Percentiles rank a stretch among this genome's conserved stretches.
Conservation (phyloP, 2,113 vertebrate species). For the Marmota monax region DNA sequence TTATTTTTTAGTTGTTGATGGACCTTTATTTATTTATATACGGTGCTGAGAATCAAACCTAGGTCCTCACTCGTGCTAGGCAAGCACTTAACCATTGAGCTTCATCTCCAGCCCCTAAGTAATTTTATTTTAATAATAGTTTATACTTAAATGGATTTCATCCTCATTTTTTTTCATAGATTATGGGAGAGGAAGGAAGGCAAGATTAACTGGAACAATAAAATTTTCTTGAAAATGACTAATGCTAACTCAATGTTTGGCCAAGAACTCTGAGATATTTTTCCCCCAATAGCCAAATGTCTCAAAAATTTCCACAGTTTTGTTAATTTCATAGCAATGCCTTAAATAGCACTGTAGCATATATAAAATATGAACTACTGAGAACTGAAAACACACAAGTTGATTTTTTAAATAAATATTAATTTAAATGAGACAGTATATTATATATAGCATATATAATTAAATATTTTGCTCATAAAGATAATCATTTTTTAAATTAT, state of each 20-base stretch:
- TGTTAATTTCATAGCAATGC: not conserved
- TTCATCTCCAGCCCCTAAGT: too few relatives aligned
- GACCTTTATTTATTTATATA: too few relatives aligned
- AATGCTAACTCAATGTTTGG: constrained; percentile 1
- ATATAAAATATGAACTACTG: not conserved
- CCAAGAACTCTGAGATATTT: not conserved
- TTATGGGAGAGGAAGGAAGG: not conserved
- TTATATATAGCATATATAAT: not conserved
- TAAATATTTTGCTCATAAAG: not conserved
- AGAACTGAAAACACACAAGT: not conserved
- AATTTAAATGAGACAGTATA: not conserved
- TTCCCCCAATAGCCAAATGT: not conserved
- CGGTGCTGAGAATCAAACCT: too few relatives aligned
- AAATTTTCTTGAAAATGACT: constrained; percentile 6
- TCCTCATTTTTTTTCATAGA: constrained; percentile 1
- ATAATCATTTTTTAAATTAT: not conserved
- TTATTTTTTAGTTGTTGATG: too few relatives aligned
- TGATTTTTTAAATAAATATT: not conserved
- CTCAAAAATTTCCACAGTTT: not conserved
- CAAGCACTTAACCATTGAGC: too few relatives aligned
- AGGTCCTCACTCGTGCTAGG: too few relatives aligned
- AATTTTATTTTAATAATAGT: not conserved
- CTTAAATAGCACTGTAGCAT: not conserved
- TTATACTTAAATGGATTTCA: not conserved
- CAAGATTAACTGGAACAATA: constrained; percentile 3